Percentiles rank a stretch among this genome's conserved stretches.
phyloP scores from a whole-genome alignment of 2,888 invertebrate species.

The Sminthurinus aureus region DNA sequence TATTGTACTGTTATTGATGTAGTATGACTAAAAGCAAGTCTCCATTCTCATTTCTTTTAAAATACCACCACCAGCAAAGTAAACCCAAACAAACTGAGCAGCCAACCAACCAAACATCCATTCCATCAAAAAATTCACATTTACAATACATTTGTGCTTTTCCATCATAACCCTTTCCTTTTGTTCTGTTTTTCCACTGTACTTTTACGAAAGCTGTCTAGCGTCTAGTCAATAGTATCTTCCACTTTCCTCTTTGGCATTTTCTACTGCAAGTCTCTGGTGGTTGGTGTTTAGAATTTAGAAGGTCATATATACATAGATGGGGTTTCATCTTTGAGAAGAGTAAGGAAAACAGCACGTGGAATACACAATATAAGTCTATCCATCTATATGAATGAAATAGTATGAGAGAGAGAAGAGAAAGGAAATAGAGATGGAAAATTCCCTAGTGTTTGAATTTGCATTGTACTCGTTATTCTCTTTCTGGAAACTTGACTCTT shows the following conservation, averaged over 20 bases:
- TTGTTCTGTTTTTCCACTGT: not conserved
- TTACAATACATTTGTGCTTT: constrained; percentile 35
- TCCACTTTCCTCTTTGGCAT: not conserved
- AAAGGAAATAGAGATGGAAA: constrained; percentile 21
- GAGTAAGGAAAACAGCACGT: too few species aligned
- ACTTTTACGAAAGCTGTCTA: not conserved
- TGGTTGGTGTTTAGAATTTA: too few species aligned
- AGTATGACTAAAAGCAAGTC: constrained; percentile 21
- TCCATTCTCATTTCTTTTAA: constrained; percentile 3
- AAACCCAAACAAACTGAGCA: not conserved
- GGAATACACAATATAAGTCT: too few species aligned
- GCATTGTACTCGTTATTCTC: constrained; percentile 13
- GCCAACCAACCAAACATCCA: constrained; percentile 3
- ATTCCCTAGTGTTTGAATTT: constrained; percentile 36
- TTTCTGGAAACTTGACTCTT: constrained; percentile 26
- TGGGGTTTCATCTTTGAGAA: too few species aligned
- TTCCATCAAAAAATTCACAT: constrained; percentile 39
- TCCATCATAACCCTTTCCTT: constrained; percentile 36
- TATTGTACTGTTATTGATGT: not conserved
- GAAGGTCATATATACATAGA: too few species aligned
- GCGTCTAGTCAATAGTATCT: too few species aligned
- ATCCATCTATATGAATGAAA: not conserved
- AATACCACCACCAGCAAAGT: not conserved
- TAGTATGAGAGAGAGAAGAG: constrained; percentile 10
- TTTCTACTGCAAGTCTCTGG: not conserved